These are phyloP conservation scores for Arenicola marina DNA, from an alignment of 2,888 invertebrate species.

Conservation along the genomic window DNA sequence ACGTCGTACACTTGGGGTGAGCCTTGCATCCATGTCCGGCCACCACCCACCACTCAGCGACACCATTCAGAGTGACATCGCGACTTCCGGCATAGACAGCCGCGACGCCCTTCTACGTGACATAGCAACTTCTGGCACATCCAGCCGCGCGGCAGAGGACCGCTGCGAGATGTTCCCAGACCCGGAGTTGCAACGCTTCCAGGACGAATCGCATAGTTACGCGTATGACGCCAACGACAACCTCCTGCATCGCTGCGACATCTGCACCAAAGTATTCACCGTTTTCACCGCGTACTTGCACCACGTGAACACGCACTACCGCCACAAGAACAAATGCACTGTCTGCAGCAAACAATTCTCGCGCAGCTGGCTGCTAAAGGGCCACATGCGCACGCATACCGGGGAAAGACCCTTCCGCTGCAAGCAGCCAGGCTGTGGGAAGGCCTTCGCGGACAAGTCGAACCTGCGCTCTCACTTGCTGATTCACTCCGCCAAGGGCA, in stretches of 20 bases:
- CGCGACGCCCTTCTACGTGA: too few species aligned
- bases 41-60: too few species aligned
- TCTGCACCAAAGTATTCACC: slow-evolving; percentile 44
- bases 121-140: too few species aligned
- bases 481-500: slow-evolving; percentile 51
- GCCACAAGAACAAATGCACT: slow-evolving; percentile 45
- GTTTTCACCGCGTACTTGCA: slow-evolving; percentile 38
- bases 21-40: too few species aligned
- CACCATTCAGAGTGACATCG: too few species aligned
- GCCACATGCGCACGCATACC: slow-evolving; percentile 58
- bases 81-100: too few species aligned
- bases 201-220: slow-evolving; percentile 20
- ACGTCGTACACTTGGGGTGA: slow-evolving; percentile 84
- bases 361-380: slow-evolving; percentile 57
- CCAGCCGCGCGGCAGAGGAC: too few species aligned
- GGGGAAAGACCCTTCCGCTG: slow-evolving; percentile 57
- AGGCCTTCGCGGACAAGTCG: slow-evolving; percentile 58
- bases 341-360: slow-evolving; percentile 55
- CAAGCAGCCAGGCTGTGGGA: slow-evolving; percentile 46
- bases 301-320: slow-evolving; percentile 43
- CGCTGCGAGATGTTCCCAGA: too few species aligned
- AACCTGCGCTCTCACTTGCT: slow-evolving; percentile 56
- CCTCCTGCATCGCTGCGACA: slow-evolving; percentile 38
- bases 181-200: slow-evolving; percentile 6
- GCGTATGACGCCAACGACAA: slow-evolving; percentile 22